phyloP scores from a whole-genome alignment of 1,140 invertebrate genomes.

The Cyclina sinensis region DNA sequence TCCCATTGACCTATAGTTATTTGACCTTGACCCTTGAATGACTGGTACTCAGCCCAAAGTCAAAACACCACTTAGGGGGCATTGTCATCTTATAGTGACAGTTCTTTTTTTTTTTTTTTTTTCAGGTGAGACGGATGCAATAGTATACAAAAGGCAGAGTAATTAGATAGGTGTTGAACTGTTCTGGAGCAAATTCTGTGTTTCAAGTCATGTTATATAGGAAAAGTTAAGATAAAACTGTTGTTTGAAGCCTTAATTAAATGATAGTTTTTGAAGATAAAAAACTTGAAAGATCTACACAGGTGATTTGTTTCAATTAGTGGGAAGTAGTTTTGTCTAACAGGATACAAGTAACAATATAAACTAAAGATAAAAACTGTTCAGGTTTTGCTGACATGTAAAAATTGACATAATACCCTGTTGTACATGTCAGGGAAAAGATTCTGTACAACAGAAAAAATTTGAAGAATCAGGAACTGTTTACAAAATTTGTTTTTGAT shows the following conservation, averaged over 20 bases:
- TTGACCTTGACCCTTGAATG: too few species aligned
- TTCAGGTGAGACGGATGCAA: too few species aligned
- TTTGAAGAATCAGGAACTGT: not conserved
- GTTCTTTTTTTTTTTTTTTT: too few species aligned
- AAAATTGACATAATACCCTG: not conserved
- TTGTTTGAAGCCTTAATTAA: not conserved
- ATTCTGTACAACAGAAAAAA: too few species aligned
- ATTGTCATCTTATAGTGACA: too few species aligned
- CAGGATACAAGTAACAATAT: not conserved
- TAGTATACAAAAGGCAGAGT: too few species aligned
- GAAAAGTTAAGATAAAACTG: not conserved
- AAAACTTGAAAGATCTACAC: not conserved
- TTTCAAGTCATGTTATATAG: not conserved
- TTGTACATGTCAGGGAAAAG: too few species aligned
- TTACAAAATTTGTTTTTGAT: too few species aligned
- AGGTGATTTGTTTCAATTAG: not conserved
- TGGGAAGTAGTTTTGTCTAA: not conserved
- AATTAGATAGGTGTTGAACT: not conserved
- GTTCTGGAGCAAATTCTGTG: not conserved
- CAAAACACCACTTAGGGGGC: too few species aligned
- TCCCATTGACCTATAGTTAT: too few species aligned
- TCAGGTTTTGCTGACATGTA: not conserved
- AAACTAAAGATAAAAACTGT: not conserved
- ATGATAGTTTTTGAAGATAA: constrained; percentile 8
- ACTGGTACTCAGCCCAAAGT: too few species aligned